A percentile compares a stretch with the other conserved stretches of the same genome.
phyloP scores from a whole-genome alignment of 1,140 invertebrate genomes.

The Drosophila kohkoa region DNA sequence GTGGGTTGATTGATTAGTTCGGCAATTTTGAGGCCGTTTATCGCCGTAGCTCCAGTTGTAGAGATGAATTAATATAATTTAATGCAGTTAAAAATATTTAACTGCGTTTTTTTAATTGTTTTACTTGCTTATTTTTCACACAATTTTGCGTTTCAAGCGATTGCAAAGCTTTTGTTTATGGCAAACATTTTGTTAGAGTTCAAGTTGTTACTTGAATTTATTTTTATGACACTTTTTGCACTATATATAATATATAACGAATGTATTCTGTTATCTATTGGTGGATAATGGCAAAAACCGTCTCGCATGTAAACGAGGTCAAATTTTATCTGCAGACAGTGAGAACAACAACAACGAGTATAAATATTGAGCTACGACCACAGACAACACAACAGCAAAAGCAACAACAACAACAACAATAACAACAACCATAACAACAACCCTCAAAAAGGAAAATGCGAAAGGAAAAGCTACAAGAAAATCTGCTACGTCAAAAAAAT shows the following conservation, averaged over 20 bases:
- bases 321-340: slow-evolving; percentile 75
- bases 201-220: slow-evolving; percentile 1
- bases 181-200: slow-evolving; percentile 58
- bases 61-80: slow-evolving; percentile 8
- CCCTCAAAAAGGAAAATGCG: background rate
- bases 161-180: slow-evolving; percentile 53
- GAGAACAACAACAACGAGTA: slow-evolving; percentile 47
- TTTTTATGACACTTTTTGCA: slow-evolving; percentile 41
- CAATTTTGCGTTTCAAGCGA: slow-evolving; percentile 19
- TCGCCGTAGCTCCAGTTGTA: slow-evolving; percentile 14
- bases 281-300: slow-evolving; percentile 22
- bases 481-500: background rate
- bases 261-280: slow-evolving; percentile 36
- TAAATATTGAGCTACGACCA: slow-evolving; percentile 65
- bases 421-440: slow-evolving; percentile 41
- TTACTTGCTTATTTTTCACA: background rate
- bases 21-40: slow-evolving; percentile 71
- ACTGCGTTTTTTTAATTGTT: slow-evolving; percentile 21
- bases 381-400: slow-evolving; percentile 56
- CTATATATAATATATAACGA: slow-evolving; percentile 20
- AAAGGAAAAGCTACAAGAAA: slow-evolving; percentile 3
- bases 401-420: slow-evolving; percentile 20
- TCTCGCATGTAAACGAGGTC: slow-evolving; percentile 70
- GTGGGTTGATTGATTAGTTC: slow-evolving; percentile 80
- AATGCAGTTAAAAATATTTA: slow-evolving; percentile 10